Conservation (phyloP, 2,888 invertebrate species). For the Linnaemya vulpina region DNA sequence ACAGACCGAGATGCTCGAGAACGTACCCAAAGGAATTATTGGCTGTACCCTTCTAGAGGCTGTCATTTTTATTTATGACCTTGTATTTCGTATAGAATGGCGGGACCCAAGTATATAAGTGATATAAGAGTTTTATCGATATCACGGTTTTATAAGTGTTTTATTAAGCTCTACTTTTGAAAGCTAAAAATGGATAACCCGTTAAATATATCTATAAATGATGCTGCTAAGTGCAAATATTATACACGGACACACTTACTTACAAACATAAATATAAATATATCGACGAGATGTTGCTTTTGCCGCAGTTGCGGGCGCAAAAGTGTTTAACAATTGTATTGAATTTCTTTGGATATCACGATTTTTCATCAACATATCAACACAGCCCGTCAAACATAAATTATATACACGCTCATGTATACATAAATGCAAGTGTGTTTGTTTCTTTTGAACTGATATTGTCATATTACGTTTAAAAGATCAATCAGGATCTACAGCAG, state of each 20-base stretch:
- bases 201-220: not conserved
- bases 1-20: no score
- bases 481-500: constrained; percentile 57
- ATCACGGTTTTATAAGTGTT: no score
- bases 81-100: no score
- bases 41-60: no score
- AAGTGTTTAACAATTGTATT: constrained; percentile 60
- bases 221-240: constrained; percentile 24
- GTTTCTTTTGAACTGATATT: constrained; percentile 45
- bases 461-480: constrained; percentile 64
- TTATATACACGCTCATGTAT: constrained; percentile 54
- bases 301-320: constrained; percentile 36
- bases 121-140: no score
- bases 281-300: not conserved
- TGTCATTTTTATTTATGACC: no score
- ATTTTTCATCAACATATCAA: constrained; percentile 70
- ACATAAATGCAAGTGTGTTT: constrained; percentile 1
- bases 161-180: no score
- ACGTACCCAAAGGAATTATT: no score
- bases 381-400: constrained; percentile 62
- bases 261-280: not conserved
- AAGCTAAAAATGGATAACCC: no score
- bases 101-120: no score
- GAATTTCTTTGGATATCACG: constrained; percentile 70
- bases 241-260: not conserved